These are phyloP conservation scores for Alectoris magna DNA, from an alignment of 2,797 vertebrate species.

Conservation along the genomic window DNA sequence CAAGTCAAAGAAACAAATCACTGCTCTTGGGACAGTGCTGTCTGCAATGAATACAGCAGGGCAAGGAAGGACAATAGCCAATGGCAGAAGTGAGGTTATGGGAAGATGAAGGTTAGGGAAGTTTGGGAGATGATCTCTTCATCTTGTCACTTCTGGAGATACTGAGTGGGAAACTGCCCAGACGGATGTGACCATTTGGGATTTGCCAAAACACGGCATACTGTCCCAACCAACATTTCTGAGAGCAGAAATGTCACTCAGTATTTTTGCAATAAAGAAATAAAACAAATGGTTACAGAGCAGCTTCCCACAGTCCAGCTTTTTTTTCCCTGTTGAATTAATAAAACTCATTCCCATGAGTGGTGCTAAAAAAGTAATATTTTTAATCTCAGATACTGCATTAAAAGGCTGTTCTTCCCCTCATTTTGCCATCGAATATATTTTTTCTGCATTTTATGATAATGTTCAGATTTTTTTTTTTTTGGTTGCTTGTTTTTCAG, in stretches of 20 bases:
- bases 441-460: not conserved
- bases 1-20: constrained; percentile 26
- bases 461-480: not conserved
- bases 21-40: not conserved
- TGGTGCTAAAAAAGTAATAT: not conserved
- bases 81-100: not conserved
- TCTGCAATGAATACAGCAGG: not conserved
- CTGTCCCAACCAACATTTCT: not conserved
- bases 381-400: not conserved
- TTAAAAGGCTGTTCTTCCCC: not conserved
- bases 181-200: not conserved
- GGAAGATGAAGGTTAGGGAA: not conserved
- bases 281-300: not conserved
- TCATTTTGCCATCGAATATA: not conserved
- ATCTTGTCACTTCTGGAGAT: not conserved
- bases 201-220: not conserved
- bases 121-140: not conserved
- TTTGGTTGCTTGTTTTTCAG: not conserved
- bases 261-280: not conserved
- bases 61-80: not conserved
- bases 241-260: not conserved
- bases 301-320: not conserved
- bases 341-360: not conserved
- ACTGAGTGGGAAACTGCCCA: not conserved
- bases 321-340: not conserved